Evolutionary conservation across 2,797 vertebrate genomes (phyloP).

Genomic region (Brotula barbata): DNA sequence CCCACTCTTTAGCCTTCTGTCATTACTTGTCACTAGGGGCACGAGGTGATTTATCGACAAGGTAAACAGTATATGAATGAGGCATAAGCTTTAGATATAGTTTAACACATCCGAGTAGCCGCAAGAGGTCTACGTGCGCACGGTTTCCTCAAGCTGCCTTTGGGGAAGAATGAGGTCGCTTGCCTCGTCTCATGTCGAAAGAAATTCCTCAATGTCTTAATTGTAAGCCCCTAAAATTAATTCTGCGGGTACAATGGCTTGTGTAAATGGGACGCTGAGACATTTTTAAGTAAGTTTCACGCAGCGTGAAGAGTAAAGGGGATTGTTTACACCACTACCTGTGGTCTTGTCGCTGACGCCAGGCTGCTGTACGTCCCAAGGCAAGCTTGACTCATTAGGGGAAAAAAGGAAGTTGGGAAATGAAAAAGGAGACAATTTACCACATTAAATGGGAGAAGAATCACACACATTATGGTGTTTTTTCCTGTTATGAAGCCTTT

Average conservation of each 20-base stretch:
- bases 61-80: constrained; percentile 84
- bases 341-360: constrained; percentile 27
- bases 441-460: constrained; percentile 10
- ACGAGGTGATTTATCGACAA: constrained; percentile 79
- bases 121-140: constrained; percentile 75
- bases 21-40: constrained; percentile 70
- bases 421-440: constrained; percentile 12
- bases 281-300: constrained; percentile 71
- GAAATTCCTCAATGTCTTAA: constrained; percentile 75
- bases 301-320: constrained; percentile 59
- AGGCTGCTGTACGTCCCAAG: constrained; percentile 11
- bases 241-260: constrained; percentile 62
- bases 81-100: constrained; percentile 82
- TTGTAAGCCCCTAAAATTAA: constrained; percentile 71
- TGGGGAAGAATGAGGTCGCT: constrained; percentile 64
- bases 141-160: constrained; percentile 73
- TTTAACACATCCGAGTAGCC: constrained; percentile 82
- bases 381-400: constrained; percentile 10
- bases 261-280: constrained; percentile 68
- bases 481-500: constrained; percentile 12
- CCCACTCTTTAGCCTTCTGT: constrained; percentile 59
- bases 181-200: constrained; percentile 61
- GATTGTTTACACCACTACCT: constrained; percentile 65
- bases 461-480: constrained; percentile 1
- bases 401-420: constrained; percentile 1